These are phyloP conservation scores for Papilio polyxenes DNA, from an alignment of 1,140 invertebrate genomes.

Conservation along the genomic window DNA sequence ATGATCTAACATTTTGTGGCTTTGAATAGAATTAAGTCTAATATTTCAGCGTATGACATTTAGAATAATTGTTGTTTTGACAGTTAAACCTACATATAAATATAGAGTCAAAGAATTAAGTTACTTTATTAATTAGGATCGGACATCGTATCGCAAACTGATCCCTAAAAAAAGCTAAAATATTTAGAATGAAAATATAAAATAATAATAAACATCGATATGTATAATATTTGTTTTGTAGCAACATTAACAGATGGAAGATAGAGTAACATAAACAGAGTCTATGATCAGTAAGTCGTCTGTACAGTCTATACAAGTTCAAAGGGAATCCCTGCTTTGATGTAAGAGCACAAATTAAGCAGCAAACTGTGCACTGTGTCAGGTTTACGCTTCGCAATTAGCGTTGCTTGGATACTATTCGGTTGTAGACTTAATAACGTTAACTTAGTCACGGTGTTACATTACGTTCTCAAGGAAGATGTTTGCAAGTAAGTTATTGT, in stretches of 20 bases:
- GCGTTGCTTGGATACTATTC: neutral
- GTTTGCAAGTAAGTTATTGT: too few relatives aligned
- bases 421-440: neutral
- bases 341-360: conserved; percentile 5
- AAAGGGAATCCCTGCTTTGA: conserved; percentile 9
- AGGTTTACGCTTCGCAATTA: neutral
- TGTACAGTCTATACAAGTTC: neutral
- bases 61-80: neutral
- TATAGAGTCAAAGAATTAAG: too few relatives aligned
- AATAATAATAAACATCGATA: too few relatives aligned
- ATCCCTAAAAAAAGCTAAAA: too few relatives aligned
- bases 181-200: too few relatives aligned
- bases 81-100: neutral
- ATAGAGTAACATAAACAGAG: neutral
- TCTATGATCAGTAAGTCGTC: neutral
- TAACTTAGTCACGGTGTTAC: neutral
- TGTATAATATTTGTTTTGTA: neutral
- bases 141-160: too few relatives aligned
- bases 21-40: neutral
- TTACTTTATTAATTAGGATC: too few relatives aligned
- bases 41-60: neutral
- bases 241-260: neutral
- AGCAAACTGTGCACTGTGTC: neutral
- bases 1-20: neutral
- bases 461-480: neutral